Base-by-base conservation (phyloP, 2,113 vertebrate species). In the Ascaphus truei region DNA sequence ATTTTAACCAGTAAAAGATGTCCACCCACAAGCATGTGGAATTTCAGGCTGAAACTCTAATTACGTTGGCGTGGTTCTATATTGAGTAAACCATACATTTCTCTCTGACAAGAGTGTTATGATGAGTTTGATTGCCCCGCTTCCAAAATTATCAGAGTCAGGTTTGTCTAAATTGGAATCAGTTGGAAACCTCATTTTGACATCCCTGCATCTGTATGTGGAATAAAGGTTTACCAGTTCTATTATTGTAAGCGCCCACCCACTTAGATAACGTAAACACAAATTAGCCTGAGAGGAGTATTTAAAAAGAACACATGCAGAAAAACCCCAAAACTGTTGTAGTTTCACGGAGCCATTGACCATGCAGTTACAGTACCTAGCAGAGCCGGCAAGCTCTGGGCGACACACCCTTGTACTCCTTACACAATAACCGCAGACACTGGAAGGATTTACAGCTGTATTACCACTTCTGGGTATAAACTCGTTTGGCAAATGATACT, bases 261-360 rank as follows among this genome's bases (percentile, higher is more conserved):
- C 62, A 65, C 62, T 27, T 22, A 37, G 62, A 65, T 65, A 20
- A 8, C 30, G 31, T 65, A 65, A 65, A 53, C 62, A 65, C n/a
- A 5, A 51, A 65, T 53, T 53, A 53, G n/a, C 10, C 41, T 20
- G 23, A 29, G 37, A 22, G 37, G 37, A 52, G 25, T 37, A 53
- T 39, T 65, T 33, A 29, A 43, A 29, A 47, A 18, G 16, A 5
- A 18, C 59, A 45, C 39, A 31, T 45, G 26, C 23, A 45, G 23
- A 61, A 29, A 61, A 11, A 47, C 16, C n/a, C n/a, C n/a, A n/a
- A n/a, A n/a, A n/a, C n/a, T n/a, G n/a, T n/a, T n/a, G n/a, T n/a
- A n/a, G n/a, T n/a, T n/a, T n/a, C n/a, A n/a, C n/a, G n/a, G n/a
- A n/a, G n/a, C n/a, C n/a, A n/a, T n/a, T n/a, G n/a, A n/a, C n/a